Evolutionary conservation across 2,888 invertebrate species (phyloP).

Genomic region (Aspidapion aeneum): DNA sequence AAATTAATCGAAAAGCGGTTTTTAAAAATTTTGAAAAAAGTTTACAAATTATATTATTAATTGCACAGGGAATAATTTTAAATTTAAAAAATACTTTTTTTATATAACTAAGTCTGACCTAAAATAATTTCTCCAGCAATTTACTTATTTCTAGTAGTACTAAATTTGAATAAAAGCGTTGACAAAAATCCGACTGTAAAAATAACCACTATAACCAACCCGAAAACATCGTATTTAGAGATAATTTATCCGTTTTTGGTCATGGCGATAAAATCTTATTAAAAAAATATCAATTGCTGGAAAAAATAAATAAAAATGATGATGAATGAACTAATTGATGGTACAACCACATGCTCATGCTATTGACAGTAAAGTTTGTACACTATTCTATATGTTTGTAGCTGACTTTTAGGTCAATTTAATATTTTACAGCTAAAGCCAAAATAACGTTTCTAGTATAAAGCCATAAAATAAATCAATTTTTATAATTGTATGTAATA

Average conservation of each 20-base stretch:
- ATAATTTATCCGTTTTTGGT: too few species aligned
- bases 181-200: too few species aligned
- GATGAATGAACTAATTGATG: conserved; percentile 16
- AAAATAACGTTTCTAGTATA: neutral
- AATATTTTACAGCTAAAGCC: neutral
- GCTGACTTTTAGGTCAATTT: neutral
- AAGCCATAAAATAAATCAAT: neutral
- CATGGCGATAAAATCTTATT: too few species aligned
- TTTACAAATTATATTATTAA: neutral
- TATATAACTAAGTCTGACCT: neutral
- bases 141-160: too few species aligned
- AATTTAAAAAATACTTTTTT: neutral
- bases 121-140: too few species aligned
- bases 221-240: too few species aligned
- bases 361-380: conserved; percentile 20
- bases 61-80: conserved; percentile 16
- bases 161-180: too few species aligned
- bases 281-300: too few species aligned
- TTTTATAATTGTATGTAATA: too few species aligned
- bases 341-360: conserved; percentile 32
- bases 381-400: conserved; percentile 25
- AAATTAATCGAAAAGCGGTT: conserved; percentile 1
- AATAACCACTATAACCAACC: too few species aligned
- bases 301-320: neutral
- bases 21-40: conserved; percentile 3